Percentiles rank a stretch among this genome's conserved stretches.
These are phyloP conservation scores for Onychomys leucogaster DNA, from an alignment of 2,797 vertebrate genomes.

Conservation along the genomic window DNA sequence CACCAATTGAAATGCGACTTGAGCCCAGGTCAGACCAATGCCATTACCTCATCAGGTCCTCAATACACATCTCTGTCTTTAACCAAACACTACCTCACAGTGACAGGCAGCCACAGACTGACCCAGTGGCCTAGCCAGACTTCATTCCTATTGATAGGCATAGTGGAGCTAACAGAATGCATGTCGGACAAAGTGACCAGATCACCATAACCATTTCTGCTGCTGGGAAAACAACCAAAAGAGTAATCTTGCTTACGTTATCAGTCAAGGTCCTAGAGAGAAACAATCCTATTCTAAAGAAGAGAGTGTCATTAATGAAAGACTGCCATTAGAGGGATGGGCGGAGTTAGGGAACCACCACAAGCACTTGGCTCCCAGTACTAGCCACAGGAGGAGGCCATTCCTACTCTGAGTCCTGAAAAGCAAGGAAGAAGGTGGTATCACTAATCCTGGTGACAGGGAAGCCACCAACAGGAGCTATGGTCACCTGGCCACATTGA, in stretches of 20 bases:
- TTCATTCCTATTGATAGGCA: background rate
- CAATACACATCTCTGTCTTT: background rate
- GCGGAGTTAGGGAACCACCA: background rate
- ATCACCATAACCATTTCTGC: slow-evolving; percentile 50
- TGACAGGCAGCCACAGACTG: background rate
- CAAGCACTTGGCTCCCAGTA: background rate
- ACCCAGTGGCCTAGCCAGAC: background rate
- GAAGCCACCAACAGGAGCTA: background rate
- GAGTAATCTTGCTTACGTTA: slow-evolving; percentile 65
- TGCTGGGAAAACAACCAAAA: slow-evolving; percentile 56
- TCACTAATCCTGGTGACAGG: background rate
- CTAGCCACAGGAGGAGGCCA: background rate
- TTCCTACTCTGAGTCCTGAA: background rate
- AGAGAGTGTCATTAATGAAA: background rate
- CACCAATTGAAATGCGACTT: background rate
- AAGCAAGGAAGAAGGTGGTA: background rate
- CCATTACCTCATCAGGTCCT: background rate
- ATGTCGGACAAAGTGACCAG: slow-evolving; percentile 44
- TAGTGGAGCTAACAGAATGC: background rate
- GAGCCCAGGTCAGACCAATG: background rate
- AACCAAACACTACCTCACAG: background rate
- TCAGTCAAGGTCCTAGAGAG: slow-evolving; percentile 55
- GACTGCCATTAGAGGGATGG: background rate
- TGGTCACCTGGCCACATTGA: background rate
- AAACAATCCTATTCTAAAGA: slow-evolving; percentile 43